A percentile compares a stretch with the other conserved stretches of the same genome.
Conservation (phyloP, 2,888 invertebrate species). For the Cantharis rustica region DNA sequence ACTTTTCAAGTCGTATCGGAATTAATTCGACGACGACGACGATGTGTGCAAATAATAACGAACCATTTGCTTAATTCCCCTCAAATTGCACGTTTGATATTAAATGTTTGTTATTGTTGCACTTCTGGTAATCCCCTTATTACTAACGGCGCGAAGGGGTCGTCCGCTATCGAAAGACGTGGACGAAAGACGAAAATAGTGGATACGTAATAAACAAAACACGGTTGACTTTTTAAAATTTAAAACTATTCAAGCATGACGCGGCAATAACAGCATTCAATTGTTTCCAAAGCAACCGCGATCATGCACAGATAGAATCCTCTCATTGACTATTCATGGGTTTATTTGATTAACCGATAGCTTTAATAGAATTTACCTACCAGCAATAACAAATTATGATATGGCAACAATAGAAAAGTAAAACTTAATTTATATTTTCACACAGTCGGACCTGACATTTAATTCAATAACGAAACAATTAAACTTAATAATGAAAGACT, state of each 20-base stretch:
- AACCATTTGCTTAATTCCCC: conserved; percentile 31
- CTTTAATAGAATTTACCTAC: conserved; percentile 34
- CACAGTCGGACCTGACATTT: not conserved
- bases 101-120: not conserved
- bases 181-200: not conserved
- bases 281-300: conserved; percentile 37
- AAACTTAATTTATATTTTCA: not conserved
- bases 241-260: conserved; percentile 21
- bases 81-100: not conserved
- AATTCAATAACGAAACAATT: not conserved
- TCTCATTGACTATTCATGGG: conserved; percentile 41
- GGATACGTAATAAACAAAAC: not conserved
- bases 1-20: conserved; percentile 57
- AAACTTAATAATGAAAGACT: not conserved
- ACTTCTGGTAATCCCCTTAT: not conserved
- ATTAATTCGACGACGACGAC: conserved; percentile 45
- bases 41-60: conserved; percentile 40
- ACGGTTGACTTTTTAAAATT: not conserved
- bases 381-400: not conserved
- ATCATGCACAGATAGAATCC: conserved; percentile 29
- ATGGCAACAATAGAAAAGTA: not conserved
- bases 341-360: conserved; percentile 40
- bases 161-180: not conserved
- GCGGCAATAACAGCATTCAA: conserved; percentile 28
- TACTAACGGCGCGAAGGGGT: not conserved